Base-by-base conservation (phyloP, 1,140 invertebrate species). In the Armadillidium nasatum region DNA sequence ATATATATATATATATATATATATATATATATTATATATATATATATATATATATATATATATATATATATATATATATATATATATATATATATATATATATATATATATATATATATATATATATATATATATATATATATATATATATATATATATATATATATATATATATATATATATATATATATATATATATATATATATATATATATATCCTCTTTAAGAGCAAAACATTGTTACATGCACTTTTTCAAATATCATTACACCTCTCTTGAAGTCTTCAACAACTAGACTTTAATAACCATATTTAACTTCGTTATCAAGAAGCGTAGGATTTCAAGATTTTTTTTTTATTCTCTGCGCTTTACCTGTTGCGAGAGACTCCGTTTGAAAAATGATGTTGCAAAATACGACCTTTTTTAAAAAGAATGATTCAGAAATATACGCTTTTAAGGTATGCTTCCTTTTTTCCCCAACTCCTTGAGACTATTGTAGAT, bases 1-100 rank as follows among this genome's bases (percentile, higher is more conserved):
- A 15, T 60, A 60, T 60, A 60, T 21, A 60, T 21, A 60, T 60
- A 60, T 21, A 60, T 60, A 60, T 21, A 60, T 60, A 60, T 60
- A 60, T 60, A 60, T 60, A 60, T 60, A 60, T 60, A n/a, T 4
- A n/a, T 3, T 60, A 60, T 60, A 21, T 60, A 60, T 60, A 60
- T 60, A 60, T 60, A 60, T 60, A 21, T 60, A 60, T 60, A 60
- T 60, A 60, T 60, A 60, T 60, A 60, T 21, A 60, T 60, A 60
- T 60, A 60, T 60, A 60, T 60, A 60, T 60, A 21, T 60, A 60
- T 60, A 60, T 60, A 60, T 60, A 60, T 60, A 60, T 60, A 60
- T 60, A 60, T 60, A 60, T 21, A 60, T 60, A 60, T 60, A 60
- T 60, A 60, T 60, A 60, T 60, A 60, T 60, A 21, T 60, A 60